These are phyloP conservation scores for Busseola fusca DNA, from an alignment of 2,888 invertebrate genomes.

Conservation along the genomic window DNA sequence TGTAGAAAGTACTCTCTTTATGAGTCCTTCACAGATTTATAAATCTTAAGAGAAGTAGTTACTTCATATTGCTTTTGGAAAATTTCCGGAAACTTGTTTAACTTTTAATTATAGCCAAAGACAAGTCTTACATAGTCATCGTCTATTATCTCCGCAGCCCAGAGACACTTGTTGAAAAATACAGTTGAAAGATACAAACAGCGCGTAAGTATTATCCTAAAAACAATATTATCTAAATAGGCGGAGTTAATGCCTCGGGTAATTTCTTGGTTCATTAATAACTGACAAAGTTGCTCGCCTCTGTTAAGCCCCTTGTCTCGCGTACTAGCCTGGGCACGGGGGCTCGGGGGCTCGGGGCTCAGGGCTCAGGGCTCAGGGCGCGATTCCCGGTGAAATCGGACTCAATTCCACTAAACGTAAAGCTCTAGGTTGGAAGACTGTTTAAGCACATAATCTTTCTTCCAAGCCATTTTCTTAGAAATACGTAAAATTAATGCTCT, in stretches of 20 bases:
- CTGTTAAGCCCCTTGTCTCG: constrained; percentile 70
- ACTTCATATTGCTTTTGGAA: constrained; percentile 11
- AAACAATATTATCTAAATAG: constrained; percentile 72
- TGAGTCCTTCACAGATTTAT: constrained; percentile 12
- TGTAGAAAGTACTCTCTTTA: constrained; percentile 10
- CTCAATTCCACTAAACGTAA: constrained; percentile 67
- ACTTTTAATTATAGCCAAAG: constrained; percentile 9
- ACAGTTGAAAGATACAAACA: constrained; percentile 45
- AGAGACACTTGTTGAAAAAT: constrained; percentile 18
- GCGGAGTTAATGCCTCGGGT: constrained; percentile 70
- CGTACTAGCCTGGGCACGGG: constrained; percentile 42
- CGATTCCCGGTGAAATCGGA: constrained; percentile 63
- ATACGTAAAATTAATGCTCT: constrained; percentile 68
- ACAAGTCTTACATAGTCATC: background rate
- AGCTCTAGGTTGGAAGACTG: constrained; percentile 45
- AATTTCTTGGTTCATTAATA: constrained; percentile 80
- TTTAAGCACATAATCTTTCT: constrained; percentile 61
- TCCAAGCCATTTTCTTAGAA: constrained; percentile 62
- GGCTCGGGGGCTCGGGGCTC: constrained; percentile 2
- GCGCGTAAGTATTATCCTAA: constrained; percentile 61
- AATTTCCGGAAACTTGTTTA: background rate
- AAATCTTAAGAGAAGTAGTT: constrained; percentile 7
- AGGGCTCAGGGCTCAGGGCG: constrained; percentile 13
- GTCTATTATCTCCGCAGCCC: constrained; percentile 12
- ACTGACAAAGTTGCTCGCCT: constrained; percentile 75